Percentiles rank a stretch among this genome's conserved stretches.
Conservation (phyloP, 2,113 vertebrate genomes). For the Hemicordylus capensis region DNA sequence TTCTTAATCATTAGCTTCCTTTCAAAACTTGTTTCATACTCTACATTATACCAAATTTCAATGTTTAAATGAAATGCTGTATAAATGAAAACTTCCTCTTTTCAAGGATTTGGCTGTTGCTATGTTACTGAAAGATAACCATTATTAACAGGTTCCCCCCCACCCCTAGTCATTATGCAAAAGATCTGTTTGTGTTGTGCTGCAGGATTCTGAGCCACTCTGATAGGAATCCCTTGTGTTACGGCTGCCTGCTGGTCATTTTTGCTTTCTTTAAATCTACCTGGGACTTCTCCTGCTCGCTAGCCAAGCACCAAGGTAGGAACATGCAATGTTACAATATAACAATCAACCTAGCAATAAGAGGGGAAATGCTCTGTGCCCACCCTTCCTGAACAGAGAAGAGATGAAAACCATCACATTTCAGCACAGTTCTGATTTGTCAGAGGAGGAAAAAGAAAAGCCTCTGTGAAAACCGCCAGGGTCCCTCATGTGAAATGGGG, state of each 20-base stretch:
- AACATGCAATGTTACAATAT: neutral
- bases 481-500: neutral
- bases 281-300: neutral
- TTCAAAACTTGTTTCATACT: slow-evolving; percentile 93
- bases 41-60: slow-evolving; percentile 86
- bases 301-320: neutral
- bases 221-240: slow-evolving; percentile 41
- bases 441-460: neutral
- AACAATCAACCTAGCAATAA: neutral
- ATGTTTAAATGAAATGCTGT: slow-evolving; percentile 83
- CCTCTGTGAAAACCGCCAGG: neutral
- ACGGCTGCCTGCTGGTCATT: slow-evolving; percentile 15
- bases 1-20: slow-evolving; percentile 97
- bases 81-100: slow-evolving; percentile 78
- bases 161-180: slow-evolving; percentile 62
- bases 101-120: slow-evolving; percentile 74
- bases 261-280: neutral
- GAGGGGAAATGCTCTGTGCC: rapidly evolving
- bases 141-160: slow-evolving; percentile 64
- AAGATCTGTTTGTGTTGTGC: slow-evolving; percentile 58
- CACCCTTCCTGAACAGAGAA: rapidly evolving
- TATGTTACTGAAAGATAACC: slow-evolving; percentile 71
- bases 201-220: slow-evolving; percentile 33
- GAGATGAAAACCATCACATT: neutral
- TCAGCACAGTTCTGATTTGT: neutral